phyloP scores from a whole-genome alignment of 1,140 invertebrate species.

The Trichonephila clavata region DNA sequence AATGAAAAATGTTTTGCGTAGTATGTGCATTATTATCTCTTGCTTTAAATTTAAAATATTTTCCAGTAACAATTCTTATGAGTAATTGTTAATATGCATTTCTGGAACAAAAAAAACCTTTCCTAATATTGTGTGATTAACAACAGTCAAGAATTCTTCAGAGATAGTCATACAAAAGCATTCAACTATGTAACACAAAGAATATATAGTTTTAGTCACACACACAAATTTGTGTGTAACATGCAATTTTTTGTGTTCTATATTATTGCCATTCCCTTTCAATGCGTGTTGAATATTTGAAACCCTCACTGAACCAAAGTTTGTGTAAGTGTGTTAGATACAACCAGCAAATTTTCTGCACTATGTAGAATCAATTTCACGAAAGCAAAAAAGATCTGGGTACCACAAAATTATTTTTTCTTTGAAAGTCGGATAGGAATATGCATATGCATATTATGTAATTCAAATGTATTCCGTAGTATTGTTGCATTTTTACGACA shows the following conservation, averaged over 20 bases:
- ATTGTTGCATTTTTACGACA: slow-evolving; percentile 46
- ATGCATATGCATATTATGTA: not conserved
- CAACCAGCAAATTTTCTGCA: not conserved
- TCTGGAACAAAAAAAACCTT: no score
- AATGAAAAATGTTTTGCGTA: no score
- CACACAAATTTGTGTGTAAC: no score
- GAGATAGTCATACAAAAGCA: no score
- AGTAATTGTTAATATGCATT: no score
- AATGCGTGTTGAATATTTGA: not conserved
- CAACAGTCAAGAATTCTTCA: no score
- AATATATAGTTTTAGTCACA: no score
- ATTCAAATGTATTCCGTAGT: slow-evolving; percentile 28
- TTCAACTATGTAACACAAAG: no score
- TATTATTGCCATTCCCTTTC: not conserved
- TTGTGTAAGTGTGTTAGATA: not conserved
- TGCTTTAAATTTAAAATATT: no score
- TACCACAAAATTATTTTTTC: not conserved
- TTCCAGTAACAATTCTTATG: no score
- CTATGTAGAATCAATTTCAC: not conserved
- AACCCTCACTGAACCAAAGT: not conserved
- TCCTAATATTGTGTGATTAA: no score
- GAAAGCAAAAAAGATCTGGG: not conserved
- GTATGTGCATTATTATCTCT: no score
- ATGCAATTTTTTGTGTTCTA: not conserved
- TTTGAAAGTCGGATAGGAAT: not conserved